phyloP scores from a whole-genome alignment of 2,113 vertebrate genomes.

The Alosa alosa region DNA sequence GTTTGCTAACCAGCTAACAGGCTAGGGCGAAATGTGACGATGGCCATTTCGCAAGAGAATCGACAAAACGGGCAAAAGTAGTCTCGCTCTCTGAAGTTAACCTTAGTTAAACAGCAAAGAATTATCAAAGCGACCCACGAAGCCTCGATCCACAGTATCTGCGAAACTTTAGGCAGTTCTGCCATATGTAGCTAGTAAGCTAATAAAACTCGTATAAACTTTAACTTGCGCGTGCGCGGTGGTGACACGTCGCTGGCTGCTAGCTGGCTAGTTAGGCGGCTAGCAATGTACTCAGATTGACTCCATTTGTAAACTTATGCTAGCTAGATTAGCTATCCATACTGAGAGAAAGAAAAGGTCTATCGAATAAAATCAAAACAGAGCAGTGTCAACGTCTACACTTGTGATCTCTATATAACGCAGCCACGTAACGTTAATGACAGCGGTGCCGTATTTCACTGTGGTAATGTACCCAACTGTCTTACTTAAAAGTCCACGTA shows the following conservation, averaged over 20 bases:
- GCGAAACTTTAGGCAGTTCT: neutral
- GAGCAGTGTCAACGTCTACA: neutral
- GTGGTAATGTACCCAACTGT: slow-evolving; percentile 31
- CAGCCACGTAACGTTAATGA: neutral
- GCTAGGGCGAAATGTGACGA: slow-evolving; percentile 38
- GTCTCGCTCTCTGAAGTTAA: neutral
- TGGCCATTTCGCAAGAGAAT: no score
- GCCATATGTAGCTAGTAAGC: slow-evolving; percentile 35
- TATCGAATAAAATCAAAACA: neutral
- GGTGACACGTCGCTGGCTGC: slow-evolving; percentile 74
- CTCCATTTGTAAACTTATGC: slow-evolving; percentile 43
- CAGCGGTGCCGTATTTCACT: neutral
- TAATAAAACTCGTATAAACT: slow-evolving; percentile 70
- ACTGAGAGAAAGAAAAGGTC: neutral
- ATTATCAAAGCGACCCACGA: neutral
- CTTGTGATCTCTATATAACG: neutral
- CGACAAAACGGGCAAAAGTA: neutral
- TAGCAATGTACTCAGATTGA: slow-evolving; percentile 42
- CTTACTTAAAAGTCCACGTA: slow-evolving; percentile 75
- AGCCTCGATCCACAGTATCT: neutral
- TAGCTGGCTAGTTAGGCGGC: slow-evolving; percentile 50
- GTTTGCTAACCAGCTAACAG: slow-evolving; percentile 38
- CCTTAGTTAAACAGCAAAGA: neutral
- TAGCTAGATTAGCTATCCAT: slow-evolving; percentile 6
- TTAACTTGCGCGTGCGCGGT: slow-evolving; percentile 62